phyloP scores from a whole-genome alignment of 1,140 invertebrate species.

The Drosophila tsacasi region DNA sequence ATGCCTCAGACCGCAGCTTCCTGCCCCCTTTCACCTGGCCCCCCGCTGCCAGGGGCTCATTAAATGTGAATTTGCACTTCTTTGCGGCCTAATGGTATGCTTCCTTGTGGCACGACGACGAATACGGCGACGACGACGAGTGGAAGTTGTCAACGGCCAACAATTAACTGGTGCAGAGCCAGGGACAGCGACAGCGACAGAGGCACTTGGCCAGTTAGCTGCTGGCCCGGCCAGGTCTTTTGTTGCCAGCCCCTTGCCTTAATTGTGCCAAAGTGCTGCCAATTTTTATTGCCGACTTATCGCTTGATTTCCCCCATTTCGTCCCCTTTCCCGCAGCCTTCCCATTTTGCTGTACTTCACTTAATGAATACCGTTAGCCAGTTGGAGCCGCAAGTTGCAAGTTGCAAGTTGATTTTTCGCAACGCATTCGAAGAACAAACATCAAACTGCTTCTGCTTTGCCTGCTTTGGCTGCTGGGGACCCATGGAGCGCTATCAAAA shows the following conservation, averaged over 20 bases:
- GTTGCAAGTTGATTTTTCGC: conserved; percentile 54
- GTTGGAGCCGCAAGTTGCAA: conserved; percentile 24
- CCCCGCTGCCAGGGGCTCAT: conserved; percentile 56
- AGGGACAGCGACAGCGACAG: conserved; percentile 22
- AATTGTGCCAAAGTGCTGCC: conserved; percentile 79
- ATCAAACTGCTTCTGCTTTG: conserved; percentile 62
- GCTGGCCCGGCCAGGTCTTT: conserved; percentile 61
- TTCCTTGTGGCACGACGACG: conserved; percentile 39
- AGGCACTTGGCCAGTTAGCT: conserved; percentile 34
- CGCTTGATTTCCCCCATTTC: conserved; percentile 62
- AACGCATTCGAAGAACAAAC: conserved; percentile 79
- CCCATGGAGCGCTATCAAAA: conserved; percentile 70
- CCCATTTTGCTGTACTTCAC: conserved; percentile 63
- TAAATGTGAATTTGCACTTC: conserved; percentile 79
- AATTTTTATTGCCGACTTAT: conserved; percentile 83
- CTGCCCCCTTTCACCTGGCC: conserved; percentile 20
- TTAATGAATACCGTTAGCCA: conserved; percentile 79
- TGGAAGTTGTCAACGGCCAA: conserved; percentile 77
- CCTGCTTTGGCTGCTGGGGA: conserved; percentile 27
- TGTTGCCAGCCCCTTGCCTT: conserved; percentile 56
- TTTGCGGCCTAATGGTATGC: conserved; percentile 54
- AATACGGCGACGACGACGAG: conserved; percentile 44
- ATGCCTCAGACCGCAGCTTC: conserved; percentile 47
- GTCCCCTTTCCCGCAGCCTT: conserved; percentile 1
- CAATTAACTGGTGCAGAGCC: conserved; percentile 76